A percentile compares a stretch with the other conserved stretches of the same genome.
Conservation (phyloP, 2,888 invertebrate genomes). For the Phoronis australis region DNA sequence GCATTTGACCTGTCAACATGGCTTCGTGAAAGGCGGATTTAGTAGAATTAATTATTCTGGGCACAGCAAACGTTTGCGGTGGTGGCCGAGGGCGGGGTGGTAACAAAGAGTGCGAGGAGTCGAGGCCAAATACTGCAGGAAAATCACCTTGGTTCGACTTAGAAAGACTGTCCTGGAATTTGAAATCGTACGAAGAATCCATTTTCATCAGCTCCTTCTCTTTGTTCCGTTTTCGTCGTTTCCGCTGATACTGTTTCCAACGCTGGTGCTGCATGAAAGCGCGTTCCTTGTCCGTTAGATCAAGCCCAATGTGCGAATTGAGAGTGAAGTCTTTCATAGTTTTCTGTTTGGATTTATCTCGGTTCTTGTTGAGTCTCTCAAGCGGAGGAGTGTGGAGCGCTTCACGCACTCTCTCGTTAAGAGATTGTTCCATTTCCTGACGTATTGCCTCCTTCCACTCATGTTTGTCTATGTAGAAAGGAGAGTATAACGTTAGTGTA, state of each 20-base stretch:
- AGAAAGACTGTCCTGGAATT: slow-evolving; percentile 29
- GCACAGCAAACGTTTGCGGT: neutral
- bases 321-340: slow-evolving; percentile 23
- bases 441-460: slow-evolving; percentile 32
- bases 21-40: slow-evolving; percentile 38
- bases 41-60: too few relatives aligned
- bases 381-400: slow-evolving; percentile 48
- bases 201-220: slow-evolving; percentile 17
- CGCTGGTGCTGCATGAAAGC: slow-evolving; percentile 25
- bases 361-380: slow-evolving; percentile 21
- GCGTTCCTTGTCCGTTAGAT: slow-evolving; percentile 29
- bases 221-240: slow-evolving; percentile 26
- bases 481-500: too few relatives aligned
- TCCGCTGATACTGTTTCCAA: slow-evolving; percentile 32
- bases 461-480: too few relatives aligned
- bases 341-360: slow-evolving; percentile 6
- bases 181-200: slow-evolving; percentile 26
- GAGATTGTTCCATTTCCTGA: slow-evolving; percentile 44
- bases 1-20: slow-evolving; percentile 30
- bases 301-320: slow-evolving; percentile 33
- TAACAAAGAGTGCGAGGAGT: neutral
- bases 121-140: slow-evolving; percentile 33
- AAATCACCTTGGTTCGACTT: slow-evolving; percentile 37
- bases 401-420: slow-evolving; percentile 42
- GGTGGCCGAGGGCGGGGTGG: neutral